Percentiles rank a stretch among this genome's conserved stretches.
Evolutionary conservation across 2,113 vertebrate genomes (phyloP).

Genomic region (Hemiscyllium ocellatum): DNA sequence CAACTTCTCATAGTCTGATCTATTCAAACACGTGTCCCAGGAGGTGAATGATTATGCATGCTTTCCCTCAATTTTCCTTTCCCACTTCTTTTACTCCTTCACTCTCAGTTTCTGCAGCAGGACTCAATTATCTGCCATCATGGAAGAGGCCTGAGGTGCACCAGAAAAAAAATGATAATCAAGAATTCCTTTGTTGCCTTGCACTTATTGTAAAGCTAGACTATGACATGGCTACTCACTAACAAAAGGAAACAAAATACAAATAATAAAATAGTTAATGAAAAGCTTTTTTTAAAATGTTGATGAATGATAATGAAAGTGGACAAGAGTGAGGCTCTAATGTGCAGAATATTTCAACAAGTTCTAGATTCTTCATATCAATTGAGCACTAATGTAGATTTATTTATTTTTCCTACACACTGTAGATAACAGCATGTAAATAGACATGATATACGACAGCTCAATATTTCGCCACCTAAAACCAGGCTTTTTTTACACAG

Average conservation of each 20-base stretch:
- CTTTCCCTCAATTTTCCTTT: background rate
- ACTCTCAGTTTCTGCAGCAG: slow-evolving; percentile 11
- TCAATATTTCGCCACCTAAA: background rate
- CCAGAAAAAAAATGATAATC: background rate
- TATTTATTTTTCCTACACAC: background rate
- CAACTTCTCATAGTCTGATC: background rate
- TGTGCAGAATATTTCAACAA: background rate
- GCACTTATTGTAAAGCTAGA: background rate
- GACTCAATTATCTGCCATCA: slow-evolving; percentile 9
- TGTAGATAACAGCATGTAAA: background rate
- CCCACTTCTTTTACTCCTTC: background rate
- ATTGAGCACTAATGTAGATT: background rate
- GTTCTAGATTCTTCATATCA: background rate
- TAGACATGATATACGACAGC: background rate
- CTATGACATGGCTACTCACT: background rate
- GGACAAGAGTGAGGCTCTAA: background rate
- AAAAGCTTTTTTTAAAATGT: background rate
- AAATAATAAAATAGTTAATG: background rate
- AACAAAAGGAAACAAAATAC: background rate
- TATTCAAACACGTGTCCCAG: background rate
- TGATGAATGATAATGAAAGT: background rate
- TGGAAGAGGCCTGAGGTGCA: background rate
- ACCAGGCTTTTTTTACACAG: background rate
- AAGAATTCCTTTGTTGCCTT: slow-evolving; percentile 3
- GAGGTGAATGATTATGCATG: background rate